A percentile compares a stretch with the other conserved stretches of the same genome.
Conservation (phyloP, 2,888 invertebrate genomes). For the Colletes collaris region DNA sequence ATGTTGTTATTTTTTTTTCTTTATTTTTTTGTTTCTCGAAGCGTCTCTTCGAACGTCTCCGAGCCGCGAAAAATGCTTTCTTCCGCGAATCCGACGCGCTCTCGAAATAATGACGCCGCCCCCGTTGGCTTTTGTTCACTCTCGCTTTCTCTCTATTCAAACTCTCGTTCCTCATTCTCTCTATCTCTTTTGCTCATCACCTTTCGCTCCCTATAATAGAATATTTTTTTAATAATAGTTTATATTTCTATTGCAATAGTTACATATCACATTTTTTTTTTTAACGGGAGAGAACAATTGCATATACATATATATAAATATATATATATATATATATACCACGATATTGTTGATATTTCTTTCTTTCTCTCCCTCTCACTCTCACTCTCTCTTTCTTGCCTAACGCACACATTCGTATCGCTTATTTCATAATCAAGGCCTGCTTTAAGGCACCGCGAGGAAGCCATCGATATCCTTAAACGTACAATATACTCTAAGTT, state of each 20-base stretch:
- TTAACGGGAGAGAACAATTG: conserved; percentile 70
- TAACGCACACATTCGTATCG: not conserved
- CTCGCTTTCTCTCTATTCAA: conserved; percentile 43
- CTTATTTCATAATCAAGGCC: conserved; percentile 31
- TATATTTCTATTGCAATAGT: conserved; percentile 80
- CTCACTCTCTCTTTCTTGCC: not conserved
- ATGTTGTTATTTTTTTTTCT: too few relatives aligned
- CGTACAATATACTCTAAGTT: conserved; percentile 18
- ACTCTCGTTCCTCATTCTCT: conserved; percentile 12
- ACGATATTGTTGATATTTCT: conserved; percentile 53
- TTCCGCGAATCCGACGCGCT: conserved; percentile 31
- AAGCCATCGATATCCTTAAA: conserved; percentile 40
- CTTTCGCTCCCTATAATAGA: conserved; percentile 60
- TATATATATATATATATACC: conserved; percentile 30
- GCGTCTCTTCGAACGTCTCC: not conserved
- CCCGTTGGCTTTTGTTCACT: conserved; percentile 29
- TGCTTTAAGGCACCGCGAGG: conserved; percentile 42
- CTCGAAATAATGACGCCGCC: conserved; percentile 40
- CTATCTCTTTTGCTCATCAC: conserved; percentile 9
- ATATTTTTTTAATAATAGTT: conserved; percentile 70
- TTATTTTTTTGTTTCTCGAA: not conserved
- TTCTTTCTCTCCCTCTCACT: conserved; percentile 41
- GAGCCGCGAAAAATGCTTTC: conserved; percentile 19
- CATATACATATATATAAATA: conserved; percentile 33
- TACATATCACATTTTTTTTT: conserved; percentile 78